Evolutionary conservation across 2,797 vertebrate genomes (phyloP), one percentile per base, ranked within the genome.

Genomic region (Cercopithecus neglectus): DNA sequence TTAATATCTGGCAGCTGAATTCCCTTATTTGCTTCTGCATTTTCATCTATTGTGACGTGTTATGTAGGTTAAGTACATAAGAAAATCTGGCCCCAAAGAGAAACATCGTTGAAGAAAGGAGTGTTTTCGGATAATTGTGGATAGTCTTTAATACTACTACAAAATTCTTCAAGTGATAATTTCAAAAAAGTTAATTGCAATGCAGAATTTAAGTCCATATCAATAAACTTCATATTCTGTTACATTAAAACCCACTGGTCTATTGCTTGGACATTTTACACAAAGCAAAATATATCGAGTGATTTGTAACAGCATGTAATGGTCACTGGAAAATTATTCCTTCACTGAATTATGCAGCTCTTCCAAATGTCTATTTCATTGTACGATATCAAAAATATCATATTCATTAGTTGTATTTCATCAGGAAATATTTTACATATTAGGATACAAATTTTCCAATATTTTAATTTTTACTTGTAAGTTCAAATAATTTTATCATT

Each of bases 121-220:
- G n/a, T 83, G 33, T 59, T 94, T 94, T 95, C 39, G 59, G 44
- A 50, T 93, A 91, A 72, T 92, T 91, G 41, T 91, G 22, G 17
- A 28, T 95, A 87, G 53, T 91, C 59, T 83, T 94, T 96, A 22
- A 80, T 61, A 88, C 4, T 79, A 76, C 17, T 70, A 13, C 14
- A 74, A 67, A 96, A 95, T 83, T n/a, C n/a, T 94, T 92, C 53
- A 50, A 64, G 11, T 83, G 70, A 48, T 76, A 67, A 67, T 87
- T 92, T 93, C 59, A 11, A 10, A 55, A 82, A 89, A 91, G 22
- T 89, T 87, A 92, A 6, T 84, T 81, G 21, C n/a, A 93, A 72
- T 83, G 19, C 64, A 12, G 44, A 61, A 75, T 89, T 91, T 93
- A 92, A 95, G 90, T 91, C 17, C 30, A 26, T 46, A 61, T 81